Conservation (phyloP, 2,888 invertebrate species). For the Salpingus planirostris region DNA sequence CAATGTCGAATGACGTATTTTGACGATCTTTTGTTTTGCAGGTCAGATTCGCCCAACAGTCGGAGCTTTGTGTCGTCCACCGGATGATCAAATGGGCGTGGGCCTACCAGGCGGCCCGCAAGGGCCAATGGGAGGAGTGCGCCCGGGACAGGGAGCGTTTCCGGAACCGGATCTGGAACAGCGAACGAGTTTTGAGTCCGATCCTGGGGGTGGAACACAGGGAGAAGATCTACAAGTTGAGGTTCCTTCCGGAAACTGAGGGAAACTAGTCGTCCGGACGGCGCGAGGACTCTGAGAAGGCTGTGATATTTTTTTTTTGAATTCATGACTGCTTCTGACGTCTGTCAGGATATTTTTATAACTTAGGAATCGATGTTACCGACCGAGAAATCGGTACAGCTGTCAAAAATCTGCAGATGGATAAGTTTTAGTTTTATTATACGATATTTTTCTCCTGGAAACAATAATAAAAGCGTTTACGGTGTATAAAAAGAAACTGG, state of each 20-base stretch:
- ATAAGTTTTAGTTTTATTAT: too few relatives aligned
- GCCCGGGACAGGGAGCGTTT: conserved; percentile 47
- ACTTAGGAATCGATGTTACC: too few relatives aligned
- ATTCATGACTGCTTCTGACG: too few relatives aligned
- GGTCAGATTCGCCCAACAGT: conserved; percentile 38
- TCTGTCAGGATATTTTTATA: conserved; percentile 5
- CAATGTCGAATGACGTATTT: too few relatives aligned
- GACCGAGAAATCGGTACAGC: too few relatives aligned
- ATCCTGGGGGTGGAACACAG: conserved; percentile 43
- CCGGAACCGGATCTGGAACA: conserved; percentile 36
- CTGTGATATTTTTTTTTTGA: conserved; percentile 1
- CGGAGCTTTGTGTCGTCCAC: conserved; percentile 41
- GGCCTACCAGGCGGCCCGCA: conserved; percentile 48
- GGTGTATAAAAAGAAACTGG: too few relatives aligned
- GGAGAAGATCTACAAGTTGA: conserved; percentile 38
- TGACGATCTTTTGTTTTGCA: conserved; percentile 1
- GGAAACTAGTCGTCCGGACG: not conserved
- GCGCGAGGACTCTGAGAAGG: not conserved
- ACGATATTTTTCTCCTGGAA: too few relatives aligned
- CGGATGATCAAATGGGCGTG: conserved; percentile 47
- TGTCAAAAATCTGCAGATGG: too few relatives aligned
- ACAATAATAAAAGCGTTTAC: too few relatives aligned
- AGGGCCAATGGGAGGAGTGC: conserved; percentile 49
- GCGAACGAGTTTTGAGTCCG: conserved; percentile 36
- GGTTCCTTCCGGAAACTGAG: too few relatives aligned